Evolutionary conservation across 2,113 vertebrate genomes (phyloP), one percentile per base, ranked within the genome.

Genomic region (Corythornis cristatus): DNA sequence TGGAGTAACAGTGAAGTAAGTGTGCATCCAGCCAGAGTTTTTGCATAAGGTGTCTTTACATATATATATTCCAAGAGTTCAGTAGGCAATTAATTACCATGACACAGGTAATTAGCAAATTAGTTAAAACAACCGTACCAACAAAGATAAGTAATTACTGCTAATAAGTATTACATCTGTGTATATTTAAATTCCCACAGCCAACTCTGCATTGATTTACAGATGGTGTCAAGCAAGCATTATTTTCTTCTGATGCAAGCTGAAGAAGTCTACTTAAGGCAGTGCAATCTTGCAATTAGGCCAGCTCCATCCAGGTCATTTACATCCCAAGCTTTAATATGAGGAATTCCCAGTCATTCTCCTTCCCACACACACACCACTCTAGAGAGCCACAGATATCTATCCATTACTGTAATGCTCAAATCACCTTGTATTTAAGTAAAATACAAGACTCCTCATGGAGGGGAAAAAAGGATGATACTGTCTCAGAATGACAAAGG

Each of bases 101-200:
- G 70, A 5, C 75, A 78, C 12, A 46, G 21, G 19, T 77, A 82
- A 93, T 84, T 73, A 92, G 31, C 35, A 92, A 77, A 81, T 70
- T 61, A 88, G 60, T 78, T 84, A 77, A 70, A 94, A 92, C 74
- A 90, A 88, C 68, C 28, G 56, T 65, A 78, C 50, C 54, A 70
- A 84, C 70, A 35, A 92, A 93, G 29, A 73, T 80, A 83, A 84
- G 56, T 85, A 89, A 87, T 90, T 92, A 87, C 54, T 56, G 29
- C n/a, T 85, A 90, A 82, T 89, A 91, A 89, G 45, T 84, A 78
- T 90, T 46, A 88, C 71, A 73, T 48, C 58, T 40, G 4, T 84
- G 51, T 84, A 70, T 68, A 73, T 73, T 90, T 73, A 29, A 68
- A 87, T 81, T 81, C 70, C 46, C 33, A 60, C 56, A 80, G 23